Conservation (phyloP, 2,797 vertebrate genomes). For the Epinephelus malabaricus region DNA sequence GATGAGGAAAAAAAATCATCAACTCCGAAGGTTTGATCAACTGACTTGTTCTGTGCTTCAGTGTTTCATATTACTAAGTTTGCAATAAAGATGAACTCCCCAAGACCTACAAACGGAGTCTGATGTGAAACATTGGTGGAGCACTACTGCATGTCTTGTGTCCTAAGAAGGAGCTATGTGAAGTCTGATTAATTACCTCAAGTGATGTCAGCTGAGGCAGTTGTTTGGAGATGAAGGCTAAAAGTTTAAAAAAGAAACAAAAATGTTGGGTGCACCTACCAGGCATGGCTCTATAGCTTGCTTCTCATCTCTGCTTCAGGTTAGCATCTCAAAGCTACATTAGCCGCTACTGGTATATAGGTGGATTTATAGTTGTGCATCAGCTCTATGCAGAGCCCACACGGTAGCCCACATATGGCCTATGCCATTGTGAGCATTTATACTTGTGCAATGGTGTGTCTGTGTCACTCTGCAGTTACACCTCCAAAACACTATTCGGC, state of each 20-base stretch:
- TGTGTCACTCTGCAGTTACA: no score
- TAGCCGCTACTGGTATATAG: not conserved
- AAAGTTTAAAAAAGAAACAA: no score
- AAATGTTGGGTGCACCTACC: not conserved
- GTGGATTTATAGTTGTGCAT: no score
- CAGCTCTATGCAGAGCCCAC: no score
- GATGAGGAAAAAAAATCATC: no score
- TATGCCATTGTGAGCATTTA: no score
- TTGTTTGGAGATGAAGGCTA: not conserved
- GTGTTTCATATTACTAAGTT: not conserved
- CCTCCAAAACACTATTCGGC: no score
- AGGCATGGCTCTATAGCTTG: not conserved
- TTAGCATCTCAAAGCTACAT: not conserved
- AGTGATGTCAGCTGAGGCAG: not conserved
- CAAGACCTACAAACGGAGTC: not conserved
- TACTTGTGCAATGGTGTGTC: no score
- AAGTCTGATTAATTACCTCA: not conserved
- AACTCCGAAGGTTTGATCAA: no score
- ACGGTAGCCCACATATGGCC: no score
- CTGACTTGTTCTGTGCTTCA: not conserved
- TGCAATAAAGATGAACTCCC: not conserved
- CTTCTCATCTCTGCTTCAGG: not conserved
- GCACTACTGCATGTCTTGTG: not conserved
- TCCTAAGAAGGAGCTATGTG: not conserved
- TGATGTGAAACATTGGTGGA: not conserved